Evolutionary conservation across 2,888 invertebrate species (phyloP).

Genomic region (Dryocosmus kuriphilus): DNA sequence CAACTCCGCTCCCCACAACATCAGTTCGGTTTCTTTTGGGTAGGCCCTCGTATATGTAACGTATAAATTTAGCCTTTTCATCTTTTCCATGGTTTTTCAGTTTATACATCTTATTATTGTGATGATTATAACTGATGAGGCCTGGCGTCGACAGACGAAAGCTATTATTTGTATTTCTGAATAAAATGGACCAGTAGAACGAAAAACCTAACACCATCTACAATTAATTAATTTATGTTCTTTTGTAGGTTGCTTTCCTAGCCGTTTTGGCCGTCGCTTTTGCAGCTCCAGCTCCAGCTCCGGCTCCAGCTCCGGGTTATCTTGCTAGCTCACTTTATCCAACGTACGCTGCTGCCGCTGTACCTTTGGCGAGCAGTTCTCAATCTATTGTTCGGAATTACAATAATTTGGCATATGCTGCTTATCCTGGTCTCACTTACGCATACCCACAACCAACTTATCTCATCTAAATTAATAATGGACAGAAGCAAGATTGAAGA

Average conservation of each 20-base stretch:
- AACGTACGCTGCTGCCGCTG: slow-evolving; percentile 1
- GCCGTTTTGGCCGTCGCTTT: slow-evolving; percentile 26
- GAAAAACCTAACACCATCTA: too few relatives aligned
- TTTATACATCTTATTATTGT: too few relatives aligned
- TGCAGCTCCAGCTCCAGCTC: slow-evolving; percentile 7
- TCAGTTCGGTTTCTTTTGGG: too few relatives aligned
- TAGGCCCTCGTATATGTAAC: too few relatives aligned
- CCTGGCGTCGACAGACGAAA: too few relatives aligned
- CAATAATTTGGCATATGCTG: neutral
- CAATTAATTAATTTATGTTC: neutral
- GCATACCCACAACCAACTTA: neutral
- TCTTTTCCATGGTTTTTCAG: too few relatives aligned
- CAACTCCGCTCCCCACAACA: too few relatives aligned
- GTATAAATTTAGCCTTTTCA: too few relatives aligned
- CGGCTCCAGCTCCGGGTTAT: neutral
- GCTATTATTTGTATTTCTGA: too few relatives aligned
- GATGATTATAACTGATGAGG: too few relatives aligned
- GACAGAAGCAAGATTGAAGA: neutral
- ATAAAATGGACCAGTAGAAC: too few relatives aligned
- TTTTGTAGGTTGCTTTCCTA: slow-evolving; percentile 9
- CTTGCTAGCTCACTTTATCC: neutral
- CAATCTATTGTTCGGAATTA: slow-evolving; percentile 20
- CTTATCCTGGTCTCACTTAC: neutral
- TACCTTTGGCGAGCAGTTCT: slow-evolving; percentile 28
- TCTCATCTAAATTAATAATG: neutral